Base-by-base conservation (phyloP, 2,797 vertebrate species). In the Coracias cyanogaster region DNA sequence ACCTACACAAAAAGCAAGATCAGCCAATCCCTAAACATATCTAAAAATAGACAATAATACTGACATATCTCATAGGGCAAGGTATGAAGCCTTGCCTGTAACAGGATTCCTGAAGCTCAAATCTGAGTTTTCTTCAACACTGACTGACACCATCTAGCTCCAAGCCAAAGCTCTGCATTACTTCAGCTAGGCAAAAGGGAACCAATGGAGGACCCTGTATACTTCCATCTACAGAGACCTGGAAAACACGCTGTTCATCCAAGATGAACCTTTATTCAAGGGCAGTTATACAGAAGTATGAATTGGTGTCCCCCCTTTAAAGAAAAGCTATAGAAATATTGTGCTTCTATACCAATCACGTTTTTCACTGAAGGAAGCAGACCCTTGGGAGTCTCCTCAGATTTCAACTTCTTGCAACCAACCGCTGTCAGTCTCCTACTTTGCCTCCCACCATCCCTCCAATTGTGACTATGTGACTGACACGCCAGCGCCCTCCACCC, bases 81-180 rank as follows among this genome's bases (percentile, higher is more conserved):
- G 49, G 64, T 21, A n/a, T 1, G 6, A 66, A 61, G 18, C 18
- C 67, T 41, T 67, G 55, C 17, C 73, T 0, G 0, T 29, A 77
- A 54, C 6, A 71, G 31, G 54, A 72, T 31, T 48, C 17, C 35
- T 35, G 1, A 54, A 76, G 37, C 17, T 74, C 29, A 46, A 2
- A 77, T 51, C 3, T 46, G 7, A 62, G 49, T 88, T 90, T 85
- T 65, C 31, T 45, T 15, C 65, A 55, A 17, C 29, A 48, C 1
- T 28, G 17, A 35, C 0, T 65, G 46, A 76, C 79, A 69, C 16
- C 24, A 57, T 3, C 15, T 29, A 84, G 9, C 28, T 41, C 11
- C 0, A 0, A 78, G 35, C 31, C 62, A 26, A 79, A 93, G 43
- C 4, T 61, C 46, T 65, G 20, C 73, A 51, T 20, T 62, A 37